Percentiles rank a stretch among this genome's conserved stretches.
Evolutionary conservation across 2,797 vertebrate species (phyloP).

Genomic region (Taenioides sp.): DNA sequence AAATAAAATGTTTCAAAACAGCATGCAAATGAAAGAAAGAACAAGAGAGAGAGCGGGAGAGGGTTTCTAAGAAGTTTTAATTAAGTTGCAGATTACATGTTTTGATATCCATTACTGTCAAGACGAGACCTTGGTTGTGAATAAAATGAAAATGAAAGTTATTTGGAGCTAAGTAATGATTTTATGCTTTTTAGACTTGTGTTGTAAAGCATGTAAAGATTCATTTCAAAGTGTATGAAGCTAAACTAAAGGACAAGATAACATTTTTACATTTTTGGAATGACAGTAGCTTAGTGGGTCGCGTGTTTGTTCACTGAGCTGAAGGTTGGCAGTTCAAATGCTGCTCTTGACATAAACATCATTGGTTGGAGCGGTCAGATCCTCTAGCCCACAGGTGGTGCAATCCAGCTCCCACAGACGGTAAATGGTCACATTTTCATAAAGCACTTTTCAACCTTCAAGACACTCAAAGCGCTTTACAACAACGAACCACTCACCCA

Average conservation of each 20-base stretch:
- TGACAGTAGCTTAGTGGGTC: no score
- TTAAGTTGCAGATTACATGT: conserved; percentile 31
- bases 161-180: neutral
- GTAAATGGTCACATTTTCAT: no score
- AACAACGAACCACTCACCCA: no score
- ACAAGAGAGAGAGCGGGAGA: neutral
- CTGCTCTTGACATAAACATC: no score
- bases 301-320: no score
- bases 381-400: no score
- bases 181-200: neutral
- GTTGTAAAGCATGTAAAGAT: neutral
- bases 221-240: neutral
- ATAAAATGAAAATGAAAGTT: neutral
- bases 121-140: neutral
- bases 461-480: no score
- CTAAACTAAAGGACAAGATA: neutral
- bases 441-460: no score
- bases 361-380: no score
- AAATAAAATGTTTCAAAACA: conserved; percentile 37
- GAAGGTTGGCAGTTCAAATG: no score
- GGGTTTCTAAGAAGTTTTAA: conserved; percentile 34
- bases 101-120: conserved; percentile 48
- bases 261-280: no score
- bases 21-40: neutral
- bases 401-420: no score